Percentiles rank a stretch among this genome's conserved stretches.
Evolutionary conservation across 2,797 vertebrate species (phyloP).

Genomic region (Anguilla megastoma): DNA sequence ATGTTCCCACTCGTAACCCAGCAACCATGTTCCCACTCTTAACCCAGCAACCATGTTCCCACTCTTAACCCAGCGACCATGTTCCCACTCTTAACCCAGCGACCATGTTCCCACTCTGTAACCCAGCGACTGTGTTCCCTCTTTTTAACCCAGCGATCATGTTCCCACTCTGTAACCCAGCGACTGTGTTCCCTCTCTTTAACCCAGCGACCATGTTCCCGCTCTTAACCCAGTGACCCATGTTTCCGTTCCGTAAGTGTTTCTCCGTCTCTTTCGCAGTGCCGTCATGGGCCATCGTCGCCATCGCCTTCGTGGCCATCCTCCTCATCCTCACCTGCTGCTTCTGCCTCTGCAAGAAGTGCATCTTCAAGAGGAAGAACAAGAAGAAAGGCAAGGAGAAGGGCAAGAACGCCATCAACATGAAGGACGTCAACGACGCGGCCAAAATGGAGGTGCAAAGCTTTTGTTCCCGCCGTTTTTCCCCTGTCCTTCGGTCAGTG

Average conservation of each 20-base stretch:
- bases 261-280: constrained; percentile 68
- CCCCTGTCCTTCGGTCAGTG: too few species aligned
- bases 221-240: too few species aligned
- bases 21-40: neutral
- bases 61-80: neutral
- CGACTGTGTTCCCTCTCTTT: too few species aligned
- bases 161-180: too few species aligned
- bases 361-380: constrained; percentile 99
- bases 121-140: too few species aligned
- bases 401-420: constrained; percentile 99
- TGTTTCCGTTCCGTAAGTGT: too few species aligned
- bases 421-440: constrained; percentile 96
- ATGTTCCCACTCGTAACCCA: neutral
- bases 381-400: constrained; percentile 99
- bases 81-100: too few species aligned
- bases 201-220: too few species aligned
- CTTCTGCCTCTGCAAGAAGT: constrained; percentile 99
- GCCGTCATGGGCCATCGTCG: constrained; percentile 97
- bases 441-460: constrained; percentile 94
- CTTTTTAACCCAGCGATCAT: too few species aligned
- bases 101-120: too few species aligned
- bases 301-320: constrained; percentile 95
- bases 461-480: constrained; percentile 25
- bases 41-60: neutral
- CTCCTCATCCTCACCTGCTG: constrained; percentile 97